phyloP scores from a whole-genome alignment of 2,113 vertebrate species.

The Tapirus terrestris region DNA sequence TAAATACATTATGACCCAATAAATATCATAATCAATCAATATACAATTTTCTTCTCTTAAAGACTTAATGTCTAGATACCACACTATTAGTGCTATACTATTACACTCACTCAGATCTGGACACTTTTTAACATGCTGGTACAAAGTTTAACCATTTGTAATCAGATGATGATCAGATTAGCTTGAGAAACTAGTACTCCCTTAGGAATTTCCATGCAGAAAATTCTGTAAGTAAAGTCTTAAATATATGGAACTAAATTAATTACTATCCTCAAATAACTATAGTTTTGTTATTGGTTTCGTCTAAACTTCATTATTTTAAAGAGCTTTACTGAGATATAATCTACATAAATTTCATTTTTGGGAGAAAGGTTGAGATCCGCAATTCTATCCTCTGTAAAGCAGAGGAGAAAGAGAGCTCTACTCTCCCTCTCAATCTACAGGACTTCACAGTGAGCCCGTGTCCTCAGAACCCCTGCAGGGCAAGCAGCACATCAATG shows the following conservation, averaged over 20 bases:
- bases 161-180: slow-evolving; percentile 81
- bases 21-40: slow-evolving; percentile 91
- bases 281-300: not conserved
- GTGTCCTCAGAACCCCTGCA: not conserved
- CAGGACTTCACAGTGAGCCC: fast-evolving
- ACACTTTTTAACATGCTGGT: slow-evolving; percentile 77
- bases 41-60: slow-evolving; percentile 80
- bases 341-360: not conserved
- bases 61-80: slow-evolving; percentile 84
- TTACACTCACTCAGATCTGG: slow-evolving; percentile 71
- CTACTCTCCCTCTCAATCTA: fast-evolving
- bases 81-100: slow-evolving; percentile 55
- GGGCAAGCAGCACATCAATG: not conserved
- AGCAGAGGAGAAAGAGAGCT: not conserved
- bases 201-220: not conserved
- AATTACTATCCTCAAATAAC: not conserved
- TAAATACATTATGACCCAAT: slow-evolving; percentile 96
- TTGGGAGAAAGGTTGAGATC: not conserved
- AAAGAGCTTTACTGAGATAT: not conserved
- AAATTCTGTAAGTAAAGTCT: not conserved
- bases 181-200: slow-evolving; percentile 60
- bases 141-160: slow-evolving; percentile 79
- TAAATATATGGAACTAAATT: not conserved
- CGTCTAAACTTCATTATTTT: not conserved
- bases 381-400: not conserved